phyloP scores from a whole-genome alignment of 2,797 vertebrate species.

The Characodon lateralis region DNA sequence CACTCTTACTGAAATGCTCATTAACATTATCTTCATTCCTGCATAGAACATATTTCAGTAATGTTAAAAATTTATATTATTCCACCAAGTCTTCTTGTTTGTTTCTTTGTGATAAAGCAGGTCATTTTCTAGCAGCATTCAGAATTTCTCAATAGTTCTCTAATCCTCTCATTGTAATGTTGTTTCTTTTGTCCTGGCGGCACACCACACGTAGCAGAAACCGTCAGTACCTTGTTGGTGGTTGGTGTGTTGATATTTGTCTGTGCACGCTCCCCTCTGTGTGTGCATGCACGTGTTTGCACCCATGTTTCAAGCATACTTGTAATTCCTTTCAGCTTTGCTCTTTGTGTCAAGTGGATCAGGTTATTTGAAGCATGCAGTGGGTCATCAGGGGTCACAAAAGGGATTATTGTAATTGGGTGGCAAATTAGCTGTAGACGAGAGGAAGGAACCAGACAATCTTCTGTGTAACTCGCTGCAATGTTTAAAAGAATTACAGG shows the following conservation, averaged over 20 bases:
- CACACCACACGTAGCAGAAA: conserved; percentile 37
- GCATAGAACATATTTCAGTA: background rate
- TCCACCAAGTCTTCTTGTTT: conserved; percentile 11
- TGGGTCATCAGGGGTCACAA: conserved; percentile 63
- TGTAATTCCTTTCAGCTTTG: conserved; percentile 71
- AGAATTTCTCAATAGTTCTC: conserved; percentile 62
- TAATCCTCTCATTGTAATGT: conserved; percentile 63
- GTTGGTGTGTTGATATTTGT: conserved; percentile 8
- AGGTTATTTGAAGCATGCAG: conserved; percentile 47
- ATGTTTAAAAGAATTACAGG: background rate
- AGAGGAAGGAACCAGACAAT: conserved; percentile 17
- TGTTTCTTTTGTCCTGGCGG: conserved; percentile 41
- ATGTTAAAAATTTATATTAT: background rate
- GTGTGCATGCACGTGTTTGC: conserved; percentile 32
- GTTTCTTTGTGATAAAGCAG: conserved; percentile 22
- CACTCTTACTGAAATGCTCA: background rate
- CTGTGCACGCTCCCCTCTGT: conserved; percentile 4
- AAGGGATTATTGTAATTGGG: conserved; percentile 67
- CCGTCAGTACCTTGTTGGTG: conserved; percentile 40
- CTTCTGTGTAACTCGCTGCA: background rate
- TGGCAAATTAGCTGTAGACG: conserved; percentile 46
- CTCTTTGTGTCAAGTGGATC: conserved; percentile 64
- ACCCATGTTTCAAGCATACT: conserved; percentile 58
- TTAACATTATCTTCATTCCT: background rate
- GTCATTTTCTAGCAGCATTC: conserved; percentile 38